These are phyloP conservation scores for Eupsilia transversa DNA, from an alignment of 2,888 invertebrate genomes.

Conservation along the genomic window DNA sequence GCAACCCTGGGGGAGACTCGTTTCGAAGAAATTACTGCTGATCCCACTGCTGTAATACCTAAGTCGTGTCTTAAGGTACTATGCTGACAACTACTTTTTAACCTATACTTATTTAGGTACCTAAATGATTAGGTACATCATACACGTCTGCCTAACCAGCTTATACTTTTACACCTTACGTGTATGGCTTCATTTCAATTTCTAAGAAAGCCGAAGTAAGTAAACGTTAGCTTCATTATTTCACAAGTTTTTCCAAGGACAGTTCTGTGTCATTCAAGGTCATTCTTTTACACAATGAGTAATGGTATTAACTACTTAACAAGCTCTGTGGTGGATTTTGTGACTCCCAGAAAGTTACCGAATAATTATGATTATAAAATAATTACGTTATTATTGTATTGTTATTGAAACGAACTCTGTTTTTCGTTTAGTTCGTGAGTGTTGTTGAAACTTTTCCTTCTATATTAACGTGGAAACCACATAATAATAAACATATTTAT, in stretches of 20 bases:
- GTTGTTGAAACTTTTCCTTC: conserved; percentile 29
- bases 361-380: conserved; percentile 36
- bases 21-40: not conserved
- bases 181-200: conserved; percentile 49
- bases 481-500: conserved; percentile 46
- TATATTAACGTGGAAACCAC: conserved; percentile 18
- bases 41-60: not conserved
- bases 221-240: conserved; percentile 35
- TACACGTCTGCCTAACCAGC: conserved; percentile 18
- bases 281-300: conserved; percentile 27
- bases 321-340: conserved; percentile 13
- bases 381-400: conserved; percentile 25
- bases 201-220: conserved; percentile 38
- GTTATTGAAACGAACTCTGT: conserved; percentile 29
- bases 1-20: not conserved
- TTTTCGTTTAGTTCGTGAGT: conserved; percentile 18
- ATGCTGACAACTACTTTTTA: not conserved
- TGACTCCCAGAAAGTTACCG: conserved; percentile 40
- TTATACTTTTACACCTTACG: conserved; percentile 24
- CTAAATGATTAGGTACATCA: conserved; percentile 42
- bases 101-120: conserved; percentile 14
- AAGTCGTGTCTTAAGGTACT: not conserved
- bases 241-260: conserved; percentile 42
- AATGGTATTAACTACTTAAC: conserved; percentile 16
- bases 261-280: conserved; percentile 36